These are phyloP conservation scores for Drosophila bocqueti DNA, from an alignment of 1,140 invertebrate genomes.

Conservation along the genomic window DNA sequence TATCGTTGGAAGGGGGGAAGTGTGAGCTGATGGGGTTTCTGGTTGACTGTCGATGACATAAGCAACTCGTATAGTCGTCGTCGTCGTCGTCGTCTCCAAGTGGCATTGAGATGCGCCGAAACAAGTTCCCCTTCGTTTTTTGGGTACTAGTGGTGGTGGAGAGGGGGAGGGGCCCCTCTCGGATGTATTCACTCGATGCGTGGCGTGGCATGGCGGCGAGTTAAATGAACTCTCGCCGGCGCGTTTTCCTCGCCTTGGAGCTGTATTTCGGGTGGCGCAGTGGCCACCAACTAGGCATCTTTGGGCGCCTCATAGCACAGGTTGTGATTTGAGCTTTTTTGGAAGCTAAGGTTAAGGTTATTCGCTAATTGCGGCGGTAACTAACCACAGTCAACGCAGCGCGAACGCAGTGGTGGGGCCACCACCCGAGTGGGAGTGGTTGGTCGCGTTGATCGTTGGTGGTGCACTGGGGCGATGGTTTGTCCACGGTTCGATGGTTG, in stretches of 20 bases:
- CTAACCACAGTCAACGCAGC: conserved; percentile 69
- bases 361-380: conserved; percentile 70
- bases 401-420: conserved; percentile 8
- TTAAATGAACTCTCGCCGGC: conserved; percentile 60
- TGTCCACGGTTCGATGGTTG: conserved; percentile 41
- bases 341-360: conserved; percentile 85
- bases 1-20: not conserved
- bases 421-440: conserved; percentile 9
- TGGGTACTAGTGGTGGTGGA: not conserved
- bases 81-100: conserved; percentile 22
- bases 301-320: conserved; percentile 83
- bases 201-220: conserved; percentile 44
- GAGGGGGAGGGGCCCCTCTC: not conserved
- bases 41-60: conserved; percentile 59
- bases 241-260: conserved; percentile 35
- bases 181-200: conserved; percentile 52
- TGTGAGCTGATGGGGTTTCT: conserved; percentile 4
- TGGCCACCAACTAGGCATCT: conserved; percentile 65
- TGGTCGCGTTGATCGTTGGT: conserved; percentile 20
- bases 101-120: conserved; percentile 69
- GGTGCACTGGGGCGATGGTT: conserved; percentile 23
- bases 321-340: conserved; percentile 85
- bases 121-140: conserved; percentile 43
- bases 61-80: conserved; percentile 45
- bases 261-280: conserved; percentile 57